These are phyloP conservation scores for Solenopsis fugax DNA, from an alignment of 1,140 invertebrate genomes.

Conservation along the genomic window DNA sequence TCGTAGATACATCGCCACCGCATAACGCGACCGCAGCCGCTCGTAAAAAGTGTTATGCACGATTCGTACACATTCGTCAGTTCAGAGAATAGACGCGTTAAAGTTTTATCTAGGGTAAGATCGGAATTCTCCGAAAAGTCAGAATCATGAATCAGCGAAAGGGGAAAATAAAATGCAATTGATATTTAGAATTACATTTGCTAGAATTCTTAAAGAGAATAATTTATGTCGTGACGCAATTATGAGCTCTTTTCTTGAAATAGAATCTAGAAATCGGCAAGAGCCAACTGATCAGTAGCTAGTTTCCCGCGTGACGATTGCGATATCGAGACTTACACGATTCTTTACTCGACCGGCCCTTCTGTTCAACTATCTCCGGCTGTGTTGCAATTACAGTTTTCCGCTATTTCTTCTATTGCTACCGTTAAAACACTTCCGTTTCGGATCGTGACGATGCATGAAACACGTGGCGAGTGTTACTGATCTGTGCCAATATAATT, in stretches of 20 bases:
- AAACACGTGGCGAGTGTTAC: not conserved
- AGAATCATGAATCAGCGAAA: not conserved
- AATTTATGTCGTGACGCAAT: not conserved
- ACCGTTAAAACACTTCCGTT: slow-evolving; percentile 63
- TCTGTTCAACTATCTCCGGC: slow-evolving; percentile 15
- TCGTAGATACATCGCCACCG: slow-evolving; percentile 1
- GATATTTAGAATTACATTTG: not conserved
- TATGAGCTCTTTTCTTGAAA: not conserved
- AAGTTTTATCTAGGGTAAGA: not conserved
- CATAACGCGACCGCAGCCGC: slow-evolving; percentile 34
- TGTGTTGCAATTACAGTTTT: slow-evolving; percentile 65
- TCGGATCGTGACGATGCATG: not conserved
- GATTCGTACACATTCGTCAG: slow-evolving; percentile 1
- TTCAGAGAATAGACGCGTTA: slow-evolving; percentile 16
- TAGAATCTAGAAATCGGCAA: not conserved
- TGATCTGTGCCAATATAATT: slow-evolving; percentile 24
- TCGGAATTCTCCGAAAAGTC: slow-evolving; percentile 10
- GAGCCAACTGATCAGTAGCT: not conserved
- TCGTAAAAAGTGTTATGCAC: slow-evolving; percentile 60
- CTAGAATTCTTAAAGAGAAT: not conserved
- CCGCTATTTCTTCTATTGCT: slow-evolving; percentile 53
- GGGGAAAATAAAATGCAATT: not conserved
- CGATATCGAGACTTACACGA: slow-evolving; percentile 70
- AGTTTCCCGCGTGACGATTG: slow-evolving; percentile 43
- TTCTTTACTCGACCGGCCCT: slow-evolving; percentile 64